These are phyloP conservation scores for Chloroclysta siterata DNA, from an alignment of 2,888 invertebrate species.

Conservation along the genomic window DNA sequence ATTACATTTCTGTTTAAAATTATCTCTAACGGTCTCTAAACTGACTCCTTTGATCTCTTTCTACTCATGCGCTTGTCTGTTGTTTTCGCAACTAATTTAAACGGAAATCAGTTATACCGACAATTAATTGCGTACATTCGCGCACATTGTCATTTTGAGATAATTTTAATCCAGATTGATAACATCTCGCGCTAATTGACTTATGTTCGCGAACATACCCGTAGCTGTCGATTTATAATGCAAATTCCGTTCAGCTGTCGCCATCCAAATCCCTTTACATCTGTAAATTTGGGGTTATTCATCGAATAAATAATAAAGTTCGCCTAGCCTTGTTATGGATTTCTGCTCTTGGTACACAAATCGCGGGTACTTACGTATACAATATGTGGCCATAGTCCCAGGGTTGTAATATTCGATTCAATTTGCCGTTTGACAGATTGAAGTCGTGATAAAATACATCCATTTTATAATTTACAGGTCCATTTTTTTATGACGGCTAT, in stretches of 20 bases:
- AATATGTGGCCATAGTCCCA: no score
- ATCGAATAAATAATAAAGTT: constrained; percentile 54
- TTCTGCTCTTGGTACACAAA: constrained; percentile 10
- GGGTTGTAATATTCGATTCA: background rate
- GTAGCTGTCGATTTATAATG: constrained; percentile 59
- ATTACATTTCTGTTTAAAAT: no score
- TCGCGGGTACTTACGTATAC: constrained; percentile 3
- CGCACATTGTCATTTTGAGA: constrained; percentile 20
- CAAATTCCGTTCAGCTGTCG: constrained; percentile 66
- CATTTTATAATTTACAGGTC: no score
- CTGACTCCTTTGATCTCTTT: no score
- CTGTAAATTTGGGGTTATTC: constrained; percentile 47
- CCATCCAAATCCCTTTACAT: constrained; percentile 46
- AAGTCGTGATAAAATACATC: no score
- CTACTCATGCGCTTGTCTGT: no score
- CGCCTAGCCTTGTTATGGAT: constrained; percentile 15
- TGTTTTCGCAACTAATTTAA: constrained; percentile 20
- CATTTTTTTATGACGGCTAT: no score
- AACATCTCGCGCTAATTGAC: constrained; percentile 59
- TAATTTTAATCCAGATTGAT: constrained; percentile 54
- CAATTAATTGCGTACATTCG: constrained; percentile 21
- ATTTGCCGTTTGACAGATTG: no score
- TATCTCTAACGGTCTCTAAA: no score
- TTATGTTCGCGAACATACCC: constrained; percentile 48
- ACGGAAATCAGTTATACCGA: constrained; percentile 26